Evolutionary conservation across 2,888 invertebrate genomes (phyloP).

Genomic region (Synergus gifuensis): DNA sequence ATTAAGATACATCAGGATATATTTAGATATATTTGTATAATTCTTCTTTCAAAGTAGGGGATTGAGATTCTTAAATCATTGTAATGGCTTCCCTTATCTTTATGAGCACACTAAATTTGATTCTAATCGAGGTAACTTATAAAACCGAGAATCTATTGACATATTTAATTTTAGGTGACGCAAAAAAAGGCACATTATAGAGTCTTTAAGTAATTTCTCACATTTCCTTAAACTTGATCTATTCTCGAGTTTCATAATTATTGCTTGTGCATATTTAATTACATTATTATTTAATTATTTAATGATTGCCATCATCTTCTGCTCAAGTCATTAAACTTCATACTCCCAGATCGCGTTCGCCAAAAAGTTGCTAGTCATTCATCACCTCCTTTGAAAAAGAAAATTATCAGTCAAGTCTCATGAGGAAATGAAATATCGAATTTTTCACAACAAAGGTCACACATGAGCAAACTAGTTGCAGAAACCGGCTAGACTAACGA

Average conservation of each 20-base stretch:
- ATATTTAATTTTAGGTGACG: neutral
- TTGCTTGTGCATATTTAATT: neutral
- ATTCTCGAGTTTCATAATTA: neutral
- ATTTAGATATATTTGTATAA: neutral
- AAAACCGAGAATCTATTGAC: neutral
- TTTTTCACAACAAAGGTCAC: neutral
- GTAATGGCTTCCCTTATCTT: constrained; percentile 33
- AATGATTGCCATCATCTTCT: neutral
- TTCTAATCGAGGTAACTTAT: constrained; percentile 23
- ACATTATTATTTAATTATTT: neutral
- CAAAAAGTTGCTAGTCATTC: too few species aligned
- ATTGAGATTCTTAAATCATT: constrained; percentile 25
- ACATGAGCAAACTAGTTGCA: constrained; percentile 10
- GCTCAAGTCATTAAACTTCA: neutral
- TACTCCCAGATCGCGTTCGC: too few species aligned
- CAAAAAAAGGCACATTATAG: constrained; percentile 3
- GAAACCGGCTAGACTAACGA: constrained; percentile 20
- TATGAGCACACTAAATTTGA: constrained; percentile 25
- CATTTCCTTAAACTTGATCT: neutral
- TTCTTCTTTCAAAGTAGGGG: neutral
- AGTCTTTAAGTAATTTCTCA: neutral
- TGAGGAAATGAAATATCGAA: neutral
- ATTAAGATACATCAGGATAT: neutral
- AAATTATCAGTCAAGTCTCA: neutral
- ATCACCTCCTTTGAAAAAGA: neutral